Percentiles rank a stretch among this genome's conserved stretches.
Evolutionary conservation across 64 coral and sea anemone species (phyloP).

Genomic region (Actinia equina): DNA sequence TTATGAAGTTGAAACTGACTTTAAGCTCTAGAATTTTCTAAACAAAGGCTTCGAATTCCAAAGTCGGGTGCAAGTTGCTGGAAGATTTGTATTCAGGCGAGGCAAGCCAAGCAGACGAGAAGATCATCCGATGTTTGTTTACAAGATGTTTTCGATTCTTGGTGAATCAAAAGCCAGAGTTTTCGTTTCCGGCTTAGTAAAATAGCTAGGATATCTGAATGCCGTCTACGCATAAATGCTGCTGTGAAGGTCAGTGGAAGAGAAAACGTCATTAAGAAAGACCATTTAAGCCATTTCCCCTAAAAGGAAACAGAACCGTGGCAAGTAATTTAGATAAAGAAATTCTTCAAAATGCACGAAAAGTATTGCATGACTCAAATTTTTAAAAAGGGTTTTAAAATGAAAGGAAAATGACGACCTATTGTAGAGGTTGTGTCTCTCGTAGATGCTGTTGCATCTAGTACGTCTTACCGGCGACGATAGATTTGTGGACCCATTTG

Average conservation of each 20-base stretch:
- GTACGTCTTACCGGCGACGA: no score
- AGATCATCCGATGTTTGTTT: background rate
- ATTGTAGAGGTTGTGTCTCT: no score
- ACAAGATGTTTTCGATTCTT: conserved; percentile 1
- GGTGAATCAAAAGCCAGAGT: background rate
- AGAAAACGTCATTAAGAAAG: background rate
- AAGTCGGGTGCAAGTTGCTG: background rate
- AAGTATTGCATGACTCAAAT: no score
- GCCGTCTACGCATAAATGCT: background rate
- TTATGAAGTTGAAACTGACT: no score
- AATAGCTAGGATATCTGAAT: background rate
- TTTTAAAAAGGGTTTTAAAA: no score
- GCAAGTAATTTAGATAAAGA: background rate
- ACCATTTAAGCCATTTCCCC: background rate
- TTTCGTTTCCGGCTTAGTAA: conserved; percentile 10
- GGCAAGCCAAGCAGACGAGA: background rate
- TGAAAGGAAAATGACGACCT: no score
- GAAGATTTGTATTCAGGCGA: background rate
- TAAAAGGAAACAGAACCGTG: background rate
- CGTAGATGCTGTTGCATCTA: no score
- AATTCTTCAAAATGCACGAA: background rate
- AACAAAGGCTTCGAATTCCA: background rate
- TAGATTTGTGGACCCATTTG: no score
- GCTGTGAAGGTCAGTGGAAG: background rate
- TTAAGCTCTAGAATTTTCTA: no score